Conservation (phyloP, 2,888 invertebrate genomes). For the Stenurella melanura region DNA sequence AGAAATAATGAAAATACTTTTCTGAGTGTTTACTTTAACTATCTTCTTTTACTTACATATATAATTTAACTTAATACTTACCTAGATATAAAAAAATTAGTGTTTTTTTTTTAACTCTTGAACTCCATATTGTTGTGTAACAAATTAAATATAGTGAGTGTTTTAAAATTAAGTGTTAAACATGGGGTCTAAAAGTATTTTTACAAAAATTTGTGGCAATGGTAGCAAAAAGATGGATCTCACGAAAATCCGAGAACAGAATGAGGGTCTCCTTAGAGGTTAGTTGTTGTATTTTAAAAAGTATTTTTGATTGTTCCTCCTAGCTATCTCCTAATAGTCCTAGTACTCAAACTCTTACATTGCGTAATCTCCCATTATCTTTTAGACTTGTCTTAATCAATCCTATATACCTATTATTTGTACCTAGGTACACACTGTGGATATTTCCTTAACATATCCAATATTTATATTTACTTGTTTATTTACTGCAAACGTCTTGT, state of each 20-base stretch:
- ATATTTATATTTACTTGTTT: not conserved
- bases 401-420: too few relatives aligned
- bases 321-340: not conserved
- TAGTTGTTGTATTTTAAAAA: conserved; percentile 44
- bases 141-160: conserved; percentile 35
- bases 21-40: conserved; percentile 23
- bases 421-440: too few relatives aligned
- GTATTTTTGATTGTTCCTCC: conserved; percentile 29
- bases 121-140: conserved; percentile 21
- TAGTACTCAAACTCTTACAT: not conserved
- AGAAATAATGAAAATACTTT: conserved; percentile 15
- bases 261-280: conserved; percentile 68
- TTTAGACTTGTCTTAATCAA: not conserved
- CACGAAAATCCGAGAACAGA: conserved; percentile 62
- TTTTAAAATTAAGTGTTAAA: conserved; percentile 35
- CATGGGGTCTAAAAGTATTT: conserved; percentile 49
- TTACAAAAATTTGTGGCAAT: conserved; percentile 39
- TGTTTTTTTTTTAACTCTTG: conserved; percentile 14
- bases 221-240: conserved; percentile 31
- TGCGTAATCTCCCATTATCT: not conserved
- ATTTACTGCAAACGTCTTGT: not conserved
- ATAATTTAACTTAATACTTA: conserved; percentile 7
- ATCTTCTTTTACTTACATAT: not conserved
- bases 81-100: conserved; percentile 16
- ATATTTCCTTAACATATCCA: not conserved